Evolutionary conservation across 2,888 invertebrate species (phyloP).

Genomic region (Plagodis pulveraria): DNA sequence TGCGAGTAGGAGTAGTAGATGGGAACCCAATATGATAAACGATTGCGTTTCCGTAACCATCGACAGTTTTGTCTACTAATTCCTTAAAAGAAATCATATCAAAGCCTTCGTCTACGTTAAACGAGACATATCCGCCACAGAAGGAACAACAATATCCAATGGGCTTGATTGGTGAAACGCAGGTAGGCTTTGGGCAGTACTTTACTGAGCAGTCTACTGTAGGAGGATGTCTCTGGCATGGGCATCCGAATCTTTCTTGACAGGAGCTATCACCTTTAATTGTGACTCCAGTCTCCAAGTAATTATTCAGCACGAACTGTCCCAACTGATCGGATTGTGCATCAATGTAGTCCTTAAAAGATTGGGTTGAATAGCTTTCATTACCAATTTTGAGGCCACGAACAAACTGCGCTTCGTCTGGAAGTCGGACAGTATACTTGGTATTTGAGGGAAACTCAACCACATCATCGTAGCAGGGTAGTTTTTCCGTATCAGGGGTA

Average conservation of each 20-base stretch:
- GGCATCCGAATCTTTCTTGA: constrained; percentile 61
- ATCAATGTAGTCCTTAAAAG: constrained; percentile 35
- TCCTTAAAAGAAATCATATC: constrained; percentile 57
- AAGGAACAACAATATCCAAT: constrained; percentile 72
- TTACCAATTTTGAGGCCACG: constrained; percentile 50
- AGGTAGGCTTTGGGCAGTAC: constrained; percentile 61
- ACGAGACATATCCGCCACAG: constrained; percentile 66
- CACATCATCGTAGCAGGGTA: constrained; percentile 76
- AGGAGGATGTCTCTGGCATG: constrained; percentile 58
- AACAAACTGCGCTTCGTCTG: constrained; percentile 54
- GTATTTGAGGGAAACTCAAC: constrained; percentile 65
- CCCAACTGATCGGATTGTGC: constrained; percentile 40
- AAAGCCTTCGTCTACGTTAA: constrained; percentile 60
- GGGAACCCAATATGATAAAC: constrained; percentile 64
- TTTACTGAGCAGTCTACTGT: constrained; percentile 63
- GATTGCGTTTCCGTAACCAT: constrained; percentile 50
- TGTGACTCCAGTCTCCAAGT: constrained; percentile 43
- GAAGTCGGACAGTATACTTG: constrained; percentile 58
- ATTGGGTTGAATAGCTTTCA: constrained; percentile 32
- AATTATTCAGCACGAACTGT: constrained; percentile 54
- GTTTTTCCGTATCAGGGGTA: constrained; percentile 76
- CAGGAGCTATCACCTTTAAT: constrained; percentile 36
- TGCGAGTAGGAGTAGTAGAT: constrained; percentile 36
- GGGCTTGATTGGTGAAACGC: constrained; percentile 67
- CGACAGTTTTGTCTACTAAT: constrained; percentile 51